Base-by-base conservation (phyloP, 2,113 vertebrate genomes). In the Eulemur macaco region DNA sequence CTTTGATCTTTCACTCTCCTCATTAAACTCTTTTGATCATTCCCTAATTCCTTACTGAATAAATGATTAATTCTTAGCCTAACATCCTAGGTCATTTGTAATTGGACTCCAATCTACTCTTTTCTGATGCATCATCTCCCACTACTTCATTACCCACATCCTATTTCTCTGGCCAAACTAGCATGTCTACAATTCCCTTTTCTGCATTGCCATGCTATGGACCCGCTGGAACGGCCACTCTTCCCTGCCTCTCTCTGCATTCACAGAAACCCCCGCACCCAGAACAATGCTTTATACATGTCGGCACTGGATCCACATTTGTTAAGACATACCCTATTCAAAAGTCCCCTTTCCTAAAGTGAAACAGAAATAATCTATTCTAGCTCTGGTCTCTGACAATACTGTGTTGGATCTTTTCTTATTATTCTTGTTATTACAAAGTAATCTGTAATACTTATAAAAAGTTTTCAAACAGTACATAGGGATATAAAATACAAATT, bases 21-120 rank as follows among this genome's bases (percentile, higher is more conserved):
- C 31, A 63, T 84, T 88, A 91, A 96, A 95, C 45, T 80, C 68
- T 78, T 88, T 68, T 47, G 18, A 92, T 76, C 50, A 31, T 23
- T 90, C 15, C 52, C 31, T 74, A 89, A 89, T 66, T 87, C 42
- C 69, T 96, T 77, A 92, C 74, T 56, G 47, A 96, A 29, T 42
- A 85, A 54, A 73, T 63, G 77, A 83, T n/a, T 76, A 64, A 52
- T 81, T 89, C 56, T 88, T 77, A 81, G 58, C 66, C 77, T 91
- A 50, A 77, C 42, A 91, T 69, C 91, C 68, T 89, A 71, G 15
- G 42, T 45, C 76, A 73, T 37, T 78, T 34, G 21, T 37, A 96
- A 73, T 63, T 42, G 86, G 80, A 58, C 66, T 86, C 64, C 47
- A 86, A 23, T 58, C 25, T 84, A 84, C 50, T 82, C 77, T 88